A percentile compares a stretch with the other conserved stretches of the same genome.
phyloP scores from a whole-genome alignment of 2,797 vertebrate genomes.

The Threskiornis aethiopicus region DNA sequence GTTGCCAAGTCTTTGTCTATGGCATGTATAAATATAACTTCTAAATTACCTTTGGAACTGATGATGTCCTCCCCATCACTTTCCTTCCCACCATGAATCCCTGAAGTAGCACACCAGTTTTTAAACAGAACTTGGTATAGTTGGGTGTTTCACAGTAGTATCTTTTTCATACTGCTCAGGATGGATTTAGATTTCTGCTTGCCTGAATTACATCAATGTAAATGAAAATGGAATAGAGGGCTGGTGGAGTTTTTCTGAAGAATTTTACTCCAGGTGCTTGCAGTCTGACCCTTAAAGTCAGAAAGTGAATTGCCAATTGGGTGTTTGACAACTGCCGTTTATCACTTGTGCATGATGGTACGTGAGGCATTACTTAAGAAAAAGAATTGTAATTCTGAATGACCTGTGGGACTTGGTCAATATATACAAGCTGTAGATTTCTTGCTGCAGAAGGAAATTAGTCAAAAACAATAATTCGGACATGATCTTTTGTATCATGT shows the following conservation, averaged over 20 bases:
- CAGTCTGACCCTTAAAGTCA: neutral
- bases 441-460: neutral
- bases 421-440: neutral
- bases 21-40: neutral
- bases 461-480: neutral
- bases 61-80: neutral
- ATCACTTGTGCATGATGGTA: neutral
- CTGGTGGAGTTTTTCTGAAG: neutral
- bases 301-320: constrained; percentile 14
- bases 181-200: neutral
- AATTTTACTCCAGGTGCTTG: neutral
- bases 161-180: neutral
- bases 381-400: neutral
- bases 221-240: neutral
- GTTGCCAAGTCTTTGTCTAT: neutral
- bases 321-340: neutral
- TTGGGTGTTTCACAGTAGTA: neutral
- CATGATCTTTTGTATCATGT: neutral
- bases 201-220: neutral
- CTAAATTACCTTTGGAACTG: neutral
- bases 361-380: neutral
- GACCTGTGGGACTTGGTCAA: neutral
- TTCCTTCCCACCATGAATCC: neutral
- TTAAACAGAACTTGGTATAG: neutral
- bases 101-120: neutral